These are phyloP conservation scores for Masnerella sp. DNA, from an alignment of 2,888 invertebrate species.

Conservation along the genomic window DNA sequence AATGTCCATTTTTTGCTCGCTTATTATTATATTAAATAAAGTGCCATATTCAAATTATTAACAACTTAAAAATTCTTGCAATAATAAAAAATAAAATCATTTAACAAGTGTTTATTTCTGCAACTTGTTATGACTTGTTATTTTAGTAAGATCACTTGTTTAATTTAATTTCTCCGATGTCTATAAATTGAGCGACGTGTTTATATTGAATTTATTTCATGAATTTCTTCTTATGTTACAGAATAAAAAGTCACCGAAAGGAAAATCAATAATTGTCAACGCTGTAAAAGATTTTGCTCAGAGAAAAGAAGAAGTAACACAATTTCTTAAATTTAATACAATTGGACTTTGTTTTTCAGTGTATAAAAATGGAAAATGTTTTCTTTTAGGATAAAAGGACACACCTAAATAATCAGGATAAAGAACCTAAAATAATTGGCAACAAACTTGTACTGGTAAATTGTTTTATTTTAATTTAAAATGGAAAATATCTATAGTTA, in stretches of 20 bases:
- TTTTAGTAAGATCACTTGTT: no score
- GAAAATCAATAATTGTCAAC: conserved; percentile 12
- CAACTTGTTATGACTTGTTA: no score
- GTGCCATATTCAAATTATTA: no score
- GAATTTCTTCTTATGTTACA: conserved; percentile 9
- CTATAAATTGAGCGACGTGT: not conserved
- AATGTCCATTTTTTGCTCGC: not conserved
- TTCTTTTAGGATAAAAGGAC: no score
- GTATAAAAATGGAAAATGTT: no score
- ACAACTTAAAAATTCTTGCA: no score
- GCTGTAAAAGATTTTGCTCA: conserved; percentile 18
- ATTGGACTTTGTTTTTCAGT: no score
- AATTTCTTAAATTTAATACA: no score
- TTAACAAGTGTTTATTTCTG: no score
- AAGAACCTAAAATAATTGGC: conserved; percentile 11
- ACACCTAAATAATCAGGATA: no score
- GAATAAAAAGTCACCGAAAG: conserved; percentile 16
- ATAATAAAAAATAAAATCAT: no score
- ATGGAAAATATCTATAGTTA: no score
- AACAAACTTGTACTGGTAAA: conserved; percentile 22
- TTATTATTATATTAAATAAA: not conserved
- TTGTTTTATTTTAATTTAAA: not conserved
- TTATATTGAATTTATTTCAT: not conserved
- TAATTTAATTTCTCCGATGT: not conserved
- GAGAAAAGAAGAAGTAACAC: conserved; percentile 32